These are phyloP conservation scores for Lanius ludovicianus DNA, from an alignment of 2,113 vertebrate species.

Conservation along the genomic window DNA sequence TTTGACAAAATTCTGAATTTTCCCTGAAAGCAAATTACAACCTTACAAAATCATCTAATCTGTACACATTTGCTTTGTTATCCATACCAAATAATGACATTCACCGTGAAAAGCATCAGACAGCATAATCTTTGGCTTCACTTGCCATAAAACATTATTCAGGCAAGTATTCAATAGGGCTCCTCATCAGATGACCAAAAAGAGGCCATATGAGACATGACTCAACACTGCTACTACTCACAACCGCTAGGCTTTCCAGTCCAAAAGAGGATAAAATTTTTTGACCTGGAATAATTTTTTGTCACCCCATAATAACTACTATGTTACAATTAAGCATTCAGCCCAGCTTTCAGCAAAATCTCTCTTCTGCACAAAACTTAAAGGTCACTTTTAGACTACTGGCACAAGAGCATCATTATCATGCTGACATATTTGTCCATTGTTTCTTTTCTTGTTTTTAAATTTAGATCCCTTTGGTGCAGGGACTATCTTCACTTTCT, in stretches of 20 bases:
- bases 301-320: background rate
- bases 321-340: background rate
- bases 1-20: background rate
- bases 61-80: background rate
- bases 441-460: background rate
- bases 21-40: background rate
- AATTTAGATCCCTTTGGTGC: background rate
- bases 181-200: background rate
- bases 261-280: background rate
- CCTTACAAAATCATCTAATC: background rate
- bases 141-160: background rate
- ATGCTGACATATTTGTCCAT: background rate
- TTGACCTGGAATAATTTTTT: background rate
- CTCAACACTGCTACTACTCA: background rate
- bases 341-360: background rate
- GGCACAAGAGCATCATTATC: background rate
- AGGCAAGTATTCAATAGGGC: background rate
- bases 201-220: background rate
- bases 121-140: background rate
- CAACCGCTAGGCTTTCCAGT: background rate
- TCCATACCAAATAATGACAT: background rate
- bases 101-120: background rate
- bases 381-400: background rate
- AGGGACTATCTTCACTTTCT: background rate
- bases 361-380: background rate